These are phyloP conservation scores for Erpetoichthys calabaricus DNA, from an alignment of 2,797 vertebrate genomes.

Conservation along the genomic window DNA sequence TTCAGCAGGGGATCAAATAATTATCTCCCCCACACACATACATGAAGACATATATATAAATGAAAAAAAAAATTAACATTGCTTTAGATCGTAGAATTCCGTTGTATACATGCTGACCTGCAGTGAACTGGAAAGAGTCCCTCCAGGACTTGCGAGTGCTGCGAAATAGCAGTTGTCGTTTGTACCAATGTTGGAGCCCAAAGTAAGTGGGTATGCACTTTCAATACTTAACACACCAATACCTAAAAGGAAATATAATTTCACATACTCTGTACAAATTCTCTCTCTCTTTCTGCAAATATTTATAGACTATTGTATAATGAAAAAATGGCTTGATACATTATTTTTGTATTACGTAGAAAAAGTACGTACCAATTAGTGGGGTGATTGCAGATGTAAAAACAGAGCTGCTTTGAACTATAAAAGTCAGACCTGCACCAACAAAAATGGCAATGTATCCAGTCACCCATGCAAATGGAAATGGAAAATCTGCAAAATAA, in stretches of 20 bases:
- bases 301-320: neutral
- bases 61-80: no score
- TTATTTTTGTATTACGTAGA: neutral
- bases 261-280: neutral
- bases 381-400: slow-evolving; percentile 61
- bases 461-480: slow-evolving; percentile 54
- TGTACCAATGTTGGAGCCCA: slow-evolving; percentile 59
- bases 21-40: no score
- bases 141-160: slow-evolving; percentile 52
- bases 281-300: neutral
- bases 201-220: slow-evolving; percentile 50
- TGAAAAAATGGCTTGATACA: neutral
- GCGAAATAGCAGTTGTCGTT: slow-evolving; percentile 61
- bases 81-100: no score
- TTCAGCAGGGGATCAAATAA: no score
- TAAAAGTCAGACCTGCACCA: slow-evolving; percentile 57
- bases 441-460: slow-evolving; percentile 56
- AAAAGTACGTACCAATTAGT: slow-evolving; percentile 46
- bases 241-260: slow-evolving; percentile 26
- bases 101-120: slow-evolving; percentile 36
- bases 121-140: slow-evolving; percentile 39
- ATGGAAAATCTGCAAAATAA: slow-evolving; percentile 47
- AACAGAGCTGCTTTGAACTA: slow-evolving; percentile 61
- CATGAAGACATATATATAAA: no score
- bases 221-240: slow-evolving; percentile 53